These are phyloP conservation scores for Choloepus didactylus DNA, from an alignment of 2,797 vertebrate genomes.

Conservation along the genomic window DNA sequence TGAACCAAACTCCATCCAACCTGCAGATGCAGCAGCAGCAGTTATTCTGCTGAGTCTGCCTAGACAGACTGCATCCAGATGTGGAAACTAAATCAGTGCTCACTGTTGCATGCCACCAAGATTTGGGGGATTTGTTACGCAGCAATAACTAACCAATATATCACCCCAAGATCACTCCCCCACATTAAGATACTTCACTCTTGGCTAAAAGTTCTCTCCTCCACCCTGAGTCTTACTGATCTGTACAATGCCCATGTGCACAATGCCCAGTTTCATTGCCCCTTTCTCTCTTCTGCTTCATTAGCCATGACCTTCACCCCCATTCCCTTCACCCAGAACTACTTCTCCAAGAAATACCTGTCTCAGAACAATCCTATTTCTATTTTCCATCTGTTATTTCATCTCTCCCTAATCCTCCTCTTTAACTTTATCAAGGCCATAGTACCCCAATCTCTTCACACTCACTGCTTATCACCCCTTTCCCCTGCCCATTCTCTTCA, in stretches of 20 bases:
- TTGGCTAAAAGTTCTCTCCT: not conserved
- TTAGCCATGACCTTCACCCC: not conserved
- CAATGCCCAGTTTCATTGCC: not conserved
- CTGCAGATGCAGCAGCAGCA: not conserved
- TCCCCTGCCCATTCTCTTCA: not conserved
- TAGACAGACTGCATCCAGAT: not conserved
- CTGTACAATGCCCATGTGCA: not conserved
- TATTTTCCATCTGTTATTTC: not conserved
- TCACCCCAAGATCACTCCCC: conserved; percentile 20
- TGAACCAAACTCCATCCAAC: not conserved
- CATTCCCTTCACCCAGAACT: not conserved
- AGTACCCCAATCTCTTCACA: not conserved
- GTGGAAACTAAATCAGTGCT: not conserved
- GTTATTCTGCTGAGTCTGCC: not conserved
- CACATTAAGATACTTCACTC: not conserved
- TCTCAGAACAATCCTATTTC: not conserved
- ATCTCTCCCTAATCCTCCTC: not conserved
- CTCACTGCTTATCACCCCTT: not conserved
- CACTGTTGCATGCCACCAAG: not conserved
- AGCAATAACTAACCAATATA: not conserved
- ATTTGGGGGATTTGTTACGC: not conserved
- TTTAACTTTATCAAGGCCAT: not conserved
- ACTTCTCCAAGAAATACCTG: not conserved
- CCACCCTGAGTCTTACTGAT: not conserved
- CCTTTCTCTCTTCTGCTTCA: not conserved